phyloP scores from a whole-genome alignment of 2,113 vertebrate genomes.

The Morone chrysops region DNA sequence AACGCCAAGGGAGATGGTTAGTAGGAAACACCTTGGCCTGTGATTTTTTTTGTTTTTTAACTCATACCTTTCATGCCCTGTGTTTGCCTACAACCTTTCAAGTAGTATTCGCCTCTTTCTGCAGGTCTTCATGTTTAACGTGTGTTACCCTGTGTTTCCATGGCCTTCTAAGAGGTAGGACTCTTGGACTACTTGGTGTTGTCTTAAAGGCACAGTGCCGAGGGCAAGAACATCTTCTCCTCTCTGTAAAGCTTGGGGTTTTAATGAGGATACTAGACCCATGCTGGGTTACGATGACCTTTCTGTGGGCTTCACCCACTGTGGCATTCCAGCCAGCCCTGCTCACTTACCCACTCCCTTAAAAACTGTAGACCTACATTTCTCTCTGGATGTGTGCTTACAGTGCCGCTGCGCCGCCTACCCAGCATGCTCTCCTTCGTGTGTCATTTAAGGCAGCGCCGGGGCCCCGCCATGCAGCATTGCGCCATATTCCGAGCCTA shows the following conservation, averaged over 20 bases:
- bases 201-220: constrained; percentile 71
- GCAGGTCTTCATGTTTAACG: constrained; percentile 56
- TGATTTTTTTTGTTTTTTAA: constrained; percentile 31
- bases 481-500: constrained; percentile 69
- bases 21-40: constrained; percentile 60
- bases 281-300: constrained; percentile 82
- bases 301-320: constrained; percentile 68
- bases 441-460: constrained; percentile 69
- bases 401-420: constrained; percentile 24
- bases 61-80: constrained; percentile 53
- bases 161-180: constrained; percentile 80
- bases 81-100: constrained; percentile 58
- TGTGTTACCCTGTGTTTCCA: constrained; percentile 84
- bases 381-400: constrained; percentile 32
- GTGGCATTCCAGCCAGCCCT: constrained; percentile 53
- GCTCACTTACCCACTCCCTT: constrained; percentile 34
- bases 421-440: constrained; percentile 57
- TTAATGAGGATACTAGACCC: constrained; percentile 84
- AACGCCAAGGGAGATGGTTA: constrained; percentile 60
- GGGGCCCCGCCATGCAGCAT: constrained; percentile 57
- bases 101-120: constrained; percentile 48
- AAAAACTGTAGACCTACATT: constrained; percentile 29
- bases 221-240: constrained; percentile 57
- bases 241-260: constrained; percentile 79
- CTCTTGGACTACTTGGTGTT: constrained; percentile 86